These are phyloP conservation scores for Caenorhabditis angaria DNA, from an alignment of 2,888 invertebrate species.

Conservation along the genomic window DNA sequence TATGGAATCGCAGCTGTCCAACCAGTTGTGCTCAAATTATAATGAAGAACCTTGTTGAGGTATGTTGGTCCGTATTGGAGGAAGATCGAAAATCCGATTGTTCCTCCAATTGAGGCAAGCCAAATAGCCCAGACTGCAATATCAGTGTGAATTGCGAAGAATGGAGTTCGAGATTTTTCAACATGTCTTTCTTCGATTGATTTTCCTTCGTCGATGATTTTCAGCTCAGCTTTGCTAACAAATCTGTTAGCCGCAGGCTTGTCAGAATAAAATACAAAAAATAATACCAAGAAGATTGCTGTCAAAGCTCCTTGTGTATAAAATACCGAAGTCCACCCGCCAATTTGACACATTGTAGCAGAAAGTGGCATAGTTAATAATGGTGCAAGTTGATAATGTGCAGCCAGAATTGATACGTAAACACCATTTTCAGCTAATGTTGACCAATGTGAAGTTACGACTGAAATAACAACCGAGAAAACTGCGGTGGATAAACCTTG, in stretches of 20 bases:
- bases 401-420: constrained; percentile 46
- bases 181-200: constrained; percentile 45
- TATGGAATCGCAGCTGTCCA: constrained; percentile 50
- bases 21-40: constrained; percentile 43
- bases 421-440: constrained; percentile 46
- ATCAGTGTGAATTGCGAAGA: constrained; percentile 36
- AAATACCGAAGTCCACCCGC: constrained; percentile 50
- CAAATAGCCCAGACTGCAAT: constrained; percentile 44
- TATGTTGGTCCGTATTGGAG: constrained; percentile 49
- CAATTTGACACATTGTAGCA: constrained; percentile 38
- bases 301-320: constrained; percentile 47
- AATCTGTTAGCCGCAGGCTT: constrained; percentile 30
- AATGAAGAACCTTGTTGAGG: constrained; percentile 46
- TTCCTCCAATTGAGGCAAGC: constrained; percentile 46
- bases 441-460: constrained; percentile 50
- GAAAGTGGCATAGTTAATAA: constrained; percentile 52
- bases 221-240: constrained; percentile 27
- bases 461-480: constrained; percentile 28
- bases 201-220: constrained; percentile 38
- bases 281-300: constrained; percentile 28
- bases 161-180: constrained; percentile 42
- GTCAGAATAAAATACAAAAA: constrained; percentile 46
- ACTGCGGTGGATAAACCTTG: constrained; percentile 44
- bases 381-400: constrained; percentile 49
- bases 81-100: constrained; percentile 49